A percentile compares a stretch with the other conserved stretches of the same genome.
Conservation (phyloP, 2,113 vertebrate species). For the Corythoichthys intestinalis region DNA sequence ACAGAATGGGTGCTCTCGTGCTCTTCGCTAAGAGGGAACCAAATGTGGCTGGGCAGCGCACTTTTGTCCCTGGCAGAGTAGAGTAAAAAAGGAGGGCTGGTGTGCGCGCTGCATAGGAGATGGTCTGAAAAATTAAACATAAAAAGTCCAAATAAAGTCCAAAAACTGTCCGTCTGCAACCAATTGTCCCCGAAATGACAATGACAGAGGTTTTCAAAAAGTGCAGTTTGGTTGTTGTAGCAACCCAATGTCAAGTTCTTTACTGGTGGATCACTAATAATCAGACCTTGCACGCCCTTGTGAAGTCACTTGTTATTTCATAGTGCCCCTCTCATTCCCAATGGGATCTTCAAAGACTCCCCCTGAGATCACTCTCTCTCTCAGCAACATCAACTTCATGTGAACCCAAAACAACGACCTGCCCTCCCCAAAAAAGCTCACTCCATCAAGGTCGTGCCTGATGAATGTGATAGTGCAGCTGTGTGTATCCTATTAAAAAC, state of each 20-base stretch:
- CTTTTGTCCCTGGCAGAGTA: too few relatives aligned
- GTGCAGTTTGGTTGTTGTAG: not conserved
- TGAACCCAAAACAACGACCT: constrained; percentile 51
- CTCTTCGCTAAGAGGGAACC: too few relatives aligned
- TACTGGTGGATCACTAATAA: not conserved
- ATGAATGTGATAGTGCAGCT: constrained; percentile 60
- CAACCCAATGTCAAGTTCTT: not conserved
- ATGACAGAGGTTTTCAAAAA: not conserved
- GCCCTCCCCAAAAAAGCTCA: constrained; percentile 53
- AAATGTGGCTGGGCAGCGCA: too few relatives aligned
- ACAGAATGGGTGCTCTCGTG: too few relatives aligned
- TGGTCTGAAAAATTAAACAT: too few relatives aligned
- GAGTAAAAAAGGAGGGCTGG: too few relatives aligned
- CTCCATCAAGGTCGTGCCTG: constrained; percentile 65
- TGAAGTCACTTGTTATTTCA: not conserved
- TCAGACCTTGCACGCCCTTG: not conserved
- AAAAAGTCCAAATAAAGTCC: too few relatives aligned
- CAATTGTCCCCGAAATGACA: not conserved
- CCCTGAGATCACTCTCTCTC: constrained; percentile 42
- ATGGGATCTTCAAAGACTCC: constrained; percentile 2
- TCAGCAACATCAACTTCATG: constrained; percentile 55
- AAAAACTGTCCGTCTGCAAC: too few relatives aligned
- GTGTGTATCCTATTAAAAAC: constrained; percentile 66
- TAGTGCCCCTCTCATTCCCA: not conserved
- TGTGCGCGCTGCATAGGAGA: too few relatives aligned